These are phyloP conservation scores for Lemur catta DNA, from an alignment of 2,797 vertebrate species.

Conservation along the genomic window DNA sequence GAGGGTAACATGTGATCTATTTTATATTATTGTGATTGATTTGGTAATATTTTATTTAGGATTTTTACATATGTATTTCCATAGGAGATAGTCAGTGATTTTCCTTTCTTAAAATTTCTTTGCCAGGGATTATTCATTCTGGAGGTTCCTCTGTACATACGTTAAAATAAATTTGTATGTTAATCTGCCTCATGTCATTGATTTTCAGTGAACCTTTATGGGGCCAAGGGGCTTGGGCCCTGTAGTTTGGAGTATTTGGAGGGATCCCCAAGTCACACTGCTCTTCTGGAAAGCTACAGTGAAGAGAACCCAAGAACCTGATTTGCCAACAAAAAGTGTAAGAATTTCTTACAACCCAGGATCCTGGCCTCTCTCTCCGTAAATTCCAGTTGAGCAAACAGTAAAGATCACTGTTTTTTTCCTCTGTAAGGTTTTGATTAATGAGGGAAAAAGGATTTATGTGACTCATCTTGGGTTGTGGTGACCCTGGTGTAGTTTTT, in stretches of 20 bases:
- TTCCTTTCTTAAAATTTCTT: not conserved
- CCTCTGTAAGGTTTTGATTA: too few relatives aligned
- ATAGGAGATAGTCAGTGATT: not conserved
- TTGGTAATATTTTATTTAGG: not conserved
- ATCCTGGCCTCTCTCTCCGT: too few relatives aligned
- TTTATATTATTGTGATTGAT: not conserved
- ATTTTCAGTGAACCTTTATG: not conserved
- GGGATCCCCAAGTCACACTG: not conserved
- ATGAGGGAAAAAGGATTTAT: too few relatives aligned
- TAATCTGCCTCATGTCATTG: not conserved
- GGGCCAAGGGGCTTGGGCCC: not conserved
- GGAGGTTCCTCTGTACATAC: not conserved
- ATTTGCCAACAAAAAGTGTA: not conserved
- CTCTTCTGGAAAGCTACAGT: not conserved
- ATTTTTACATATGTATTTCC: not conserved
- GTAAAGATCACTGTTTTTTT: too few relatives aligned
- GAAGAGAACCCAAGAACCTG: not conserved
- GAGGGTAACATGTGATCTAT: not conserved
- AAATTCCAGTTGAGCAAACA: too few relatives aligned
- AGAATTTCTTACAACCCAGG: not conserved
- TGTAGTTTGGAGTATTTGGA: not conserved
- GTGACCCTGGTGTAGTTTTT: too few relatives aligned
- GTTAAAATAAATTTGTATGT: not conserved
- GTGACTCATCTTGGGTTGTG: too few relatives aligned
- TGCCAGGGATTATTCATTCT: not conserved